Conservation (phyloP, 2,888 invertebrate genomes). For the Brachyopa scutellaris region DNA sequence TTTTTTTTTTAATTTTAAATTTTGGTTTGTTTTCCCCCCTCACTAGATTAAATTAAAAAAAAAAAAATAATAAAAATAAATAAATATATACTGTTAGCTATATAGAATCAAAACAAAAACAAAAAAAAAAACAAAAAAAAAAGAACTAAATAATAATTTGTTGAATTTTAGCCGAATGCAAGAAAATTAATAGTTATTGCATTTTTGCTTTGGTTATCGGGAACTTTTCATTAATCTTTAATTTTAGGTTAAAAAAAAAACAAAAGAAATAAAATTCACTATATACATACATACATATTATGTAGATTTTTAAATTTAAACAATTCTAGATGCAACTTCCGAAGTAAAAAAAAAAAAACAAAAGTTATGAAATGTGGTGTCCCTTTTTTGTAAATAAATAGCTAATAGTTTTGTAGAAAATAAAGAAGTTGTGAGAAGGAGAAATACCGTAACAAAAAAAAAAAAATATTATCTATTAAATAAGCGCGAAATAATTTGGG, state of each 20-base stretch:
- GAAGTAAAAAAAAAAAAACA: too few species aligned
- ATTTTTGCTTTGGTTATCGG: slow-evolving; percentile 48
- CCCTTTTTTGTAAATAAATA: slow-evolving; percentile 30
- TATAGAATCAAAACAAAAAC: too few species aligned
- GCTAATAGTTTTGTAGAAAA: slow-evolving; percentile 22
- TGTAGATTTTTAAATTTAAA: slow-evolving; percentile 1
- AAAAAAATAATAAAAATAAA: neutral
- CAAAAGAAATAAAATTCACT: neutral
- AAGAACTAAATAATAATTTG: slow-evolving; percentile 16
- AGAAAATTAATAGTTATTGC: slow-evolving; percentile 17
- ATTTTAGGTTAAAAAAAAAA: slow-evolving; percentile 2
- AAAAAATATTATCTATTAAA: neutral
- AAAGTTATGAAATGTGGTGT: neutral
- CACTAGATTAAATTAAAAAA: slow-evolving; percentile 5
- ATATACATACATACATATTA: slow-evolving; percentile 15
- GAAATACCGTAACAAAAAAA: neutral
- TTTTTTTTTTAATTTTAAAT: neutral
- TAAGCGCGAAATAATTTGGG: slow-evolving; percentile 1
- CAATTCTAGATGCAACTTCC: slow-evolving; percentile 1
- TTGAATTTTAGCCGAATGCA: slow-evolving; percentile 42
- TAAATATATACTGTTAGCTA: too few species aligned
- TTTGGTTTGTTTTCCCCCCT: neutral
- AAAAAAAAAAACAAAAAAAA: slow-evolving; percentile 6
- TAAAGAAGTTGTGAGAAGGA: neutral
- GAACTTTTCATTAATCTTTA: slow-evolving; percentile 29